Conservation (phyloP, 2,797 vertebrate genomes). For the Tapera naevia region DNA sequence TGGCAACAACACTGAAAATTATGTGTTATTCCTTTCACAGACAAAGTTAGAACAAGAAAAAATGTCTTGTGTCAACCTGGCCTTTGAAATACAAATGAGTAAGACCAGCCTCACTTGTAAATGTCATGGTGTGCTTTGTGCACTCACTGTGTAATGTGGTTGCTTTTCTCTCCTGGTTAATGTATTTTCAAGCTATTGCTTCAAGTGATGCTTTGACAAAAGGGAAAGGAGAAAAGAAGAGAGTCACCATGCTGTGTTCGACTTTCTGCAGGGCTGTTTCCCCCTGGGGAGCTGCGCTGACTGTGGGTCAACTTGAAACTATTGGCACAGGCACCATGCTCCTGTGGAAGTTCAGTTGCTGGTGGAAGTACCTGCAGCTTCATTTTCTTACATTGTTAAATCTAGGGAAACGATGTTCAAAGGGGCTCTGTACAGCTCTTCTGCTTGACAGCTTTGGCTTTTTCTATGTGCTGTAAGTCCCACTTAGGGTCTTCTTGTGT, state of each 20-base stretch:
- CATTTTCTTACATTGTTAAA: background rate
- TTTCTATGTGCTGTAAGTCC: background rate
- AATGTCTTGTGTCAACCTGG: constrained; percentile 50
- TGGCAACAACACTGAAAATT: background rate
- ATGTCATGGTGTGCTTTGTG: constrained; percentile 48
- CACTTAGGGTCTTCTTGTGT: background rate
- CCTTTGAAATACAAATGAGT: constrained; percentile 65
- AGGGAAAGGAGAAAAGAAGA: background rate
- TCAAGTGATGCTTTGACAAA: background rate
- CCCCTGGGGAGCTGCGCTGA: background rate
- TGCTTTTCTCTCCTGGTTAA: constrained; percentile 28
- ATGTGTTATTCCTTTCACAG: constrained; percentile 15
- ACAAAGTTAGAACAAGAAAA: constrained; percentile 17
- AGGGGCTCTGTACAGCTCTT: background rate
- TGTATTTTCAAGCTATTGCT: constrained; percentile 17
- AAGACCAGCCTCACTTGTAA: constrained; percentile 46
- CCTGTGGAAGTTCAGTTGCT: background rate
- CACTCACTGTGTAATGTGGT: background rate
- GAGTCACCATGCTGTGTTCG: background rate
- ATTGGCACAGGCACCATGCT: background rate
- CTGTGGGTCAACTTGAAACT: background rate
- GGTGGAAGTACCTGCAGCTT: background rate
- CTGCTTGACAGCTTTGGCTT: background rate
- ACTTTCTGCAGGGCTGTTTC: background rate
- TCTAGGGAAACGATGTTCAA: fast-evolving